phyloP scores from a whole-genome alignment of 2,113 vertebrate species.

The Anthoscopus minutus region DNA sequence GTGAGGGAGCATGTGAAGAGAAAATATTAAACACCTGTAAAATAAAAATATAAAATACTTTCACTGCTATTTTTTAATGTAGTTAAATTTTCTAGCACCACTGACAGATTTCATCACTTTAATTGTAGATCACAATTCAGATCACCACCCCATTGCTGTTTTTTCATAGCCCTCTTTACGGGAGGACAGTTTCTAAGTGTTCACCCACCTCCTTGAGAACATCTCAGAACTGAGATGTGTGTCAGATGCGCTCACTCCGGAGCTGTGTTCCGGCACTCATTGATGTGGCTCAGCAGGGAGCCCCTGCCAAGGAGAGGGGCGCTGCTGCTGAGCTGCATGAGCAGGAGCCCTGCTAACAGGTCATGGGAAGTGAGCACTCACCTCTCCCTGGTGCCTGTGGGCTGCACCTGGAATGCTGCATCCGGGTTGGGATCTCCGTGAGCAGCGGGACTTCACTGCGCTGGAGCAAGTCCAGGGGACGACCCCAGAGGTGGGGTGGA shows the following conservation, averaged over 20 bases:
- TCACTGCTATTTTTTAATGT: background rate
- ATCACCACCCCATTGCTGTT: background rate
- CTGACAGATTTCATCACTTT: background rate
- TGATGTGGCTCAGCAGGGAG: background rate
- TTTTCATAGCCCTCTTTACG: background rate
- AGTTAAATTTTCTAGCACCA: background rate
- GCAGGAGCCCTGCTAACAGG: background rate
- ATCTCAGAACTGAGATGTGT: background rate
- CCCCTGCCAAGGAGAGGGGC: background rate
- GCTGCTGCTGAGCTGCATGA: background rate
- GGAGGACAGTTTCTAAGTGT: background rate
- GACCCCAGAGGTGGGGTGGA: background rate
- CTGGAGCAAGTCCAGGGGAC: background rate
- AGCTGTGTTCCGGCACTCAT: background rate
- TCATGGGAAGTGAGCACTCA: background rate
- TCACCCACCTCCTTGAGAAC: background rate
- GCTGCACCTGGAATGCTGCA: background rate
- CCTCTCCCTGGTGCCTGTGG: background rate
- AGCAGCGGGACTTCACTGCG: background rate
- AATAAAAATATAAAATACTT: background rate
- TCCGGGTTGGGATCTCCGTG: fast-evolving
- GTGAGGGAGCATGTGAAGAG: too few species aligned
- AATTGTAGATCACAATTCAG: background rate
- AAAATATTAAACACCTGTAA: background rate
- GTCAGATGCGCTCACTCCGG: background rate